Evolutionary conservation across 1,140 invertebrate genomes (phyloP).

Genomic region (Paraescarpia echinospica): DNA sequence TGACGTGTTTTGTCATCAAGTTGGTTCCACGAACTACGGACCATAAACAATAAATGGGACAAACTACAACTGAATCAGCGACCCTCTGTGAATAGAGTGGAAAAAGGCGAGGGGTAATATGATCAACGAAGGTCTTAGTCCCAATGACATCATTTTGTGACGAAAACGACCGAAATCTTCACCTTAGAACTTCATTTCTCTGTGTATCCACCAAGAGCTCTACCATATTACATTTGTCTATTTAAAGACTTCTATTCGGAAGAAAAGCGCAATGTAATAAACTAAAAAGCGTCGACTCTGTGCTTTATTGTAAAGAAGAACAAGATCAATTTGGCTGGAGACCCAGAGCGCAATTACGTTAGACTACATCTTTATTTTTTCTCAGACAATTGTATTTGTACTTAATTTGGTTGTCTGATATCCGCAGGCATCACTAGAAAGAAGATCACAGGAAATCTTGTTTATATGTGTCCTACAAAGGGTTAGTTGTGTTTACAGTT

Average conservation of each 20-base stretch:
- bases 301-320: neutral
- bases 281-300: neutral
- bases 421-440: neutral
- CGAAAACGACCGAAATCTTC: too few relatives aligned
- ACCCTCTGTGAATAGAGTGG: too few relatives aligned
- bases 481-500: too few relatives aligned
- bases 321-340: neutral
- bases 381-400: neutral
- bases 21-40: too few relatives aligned
- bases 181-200: neutral
- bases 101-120: too few relatives aligned
- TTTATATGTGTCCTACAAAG: neutral
- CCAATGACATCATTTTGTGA: too few relatives aligned
- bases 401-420: conserved; percentile 1
- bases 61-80: too few relatives aligned
- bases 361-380: neutral
- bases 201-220: neutral
- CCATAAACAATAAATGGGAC: too few relatives aligned
- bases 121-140: too few relatives aligned
- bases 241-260: neutral
- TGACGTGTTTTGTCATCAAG: too few relatives aligned
- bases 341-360: neutral
- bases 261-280: neutral
- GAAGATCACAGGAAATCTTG: neutral
- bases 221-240: neutral